Base-by-base conservation (phyloP, 2,797 vertebrate species). In the Cephalopachus bancanus region DNA sequence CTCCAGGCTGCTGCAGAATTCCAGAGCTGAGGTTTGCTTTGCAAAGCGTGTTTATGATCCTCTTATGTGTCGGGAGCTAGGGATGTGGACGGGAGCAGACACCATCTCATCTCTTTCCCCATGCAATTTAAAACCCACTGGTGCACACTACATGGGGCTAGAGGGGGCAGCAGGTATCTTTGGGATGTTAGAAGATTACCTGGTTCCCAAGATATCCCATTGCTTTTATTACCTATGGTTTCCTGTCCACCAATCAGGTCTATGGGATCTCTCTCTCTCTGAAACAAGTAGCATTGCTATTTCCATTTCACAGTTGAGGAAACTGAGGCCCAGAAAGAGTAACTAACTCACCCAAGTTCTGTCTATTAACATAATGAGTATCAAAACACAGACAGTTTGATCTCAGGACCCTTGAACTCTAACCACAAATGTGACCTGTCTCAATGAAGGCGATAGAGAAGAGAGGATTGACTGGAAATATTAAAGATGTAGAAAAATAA, bases 1-100 rank as follows among this genome's bases (percentile, higher is more conserved):
- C 28, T 95, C 72, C 24, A 74, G 55, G 86, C 57, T 83, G 72
- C 76, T 65, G 57, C 78, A 83, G 84, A 89, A 89, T 94, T 91
- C 81, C 44, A 81, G 62, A 75, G 83, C 67, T 88, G 71, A 65
- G 37, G 49, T 79, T 55, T 53, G 57, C 92, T 94, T 81, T 84
- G 33, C 26, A 51, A 87, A 74, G 75, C 44, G 55, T 71, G 37
- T 79, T 97, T 79, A 53, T 14, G 24, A 28, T 53, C n/a, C 71
- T 96, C 22, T 78, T 49, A 30, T 49, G 59, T 72, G 69, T 78
- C 44, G 49, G 78, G 28, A 92, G 72, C 72, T 67, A 33, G 55
- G 53, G 15, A 12, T 30, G 19, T 79, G 16, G 55, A 81, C 49
- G 19, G 49, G 24, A 80, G 30, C 53, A n/a, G 19, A 65, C 6